Conservation (phyloP, 2,888 invertebrate species). For the Eurytoma californica region DNA sequence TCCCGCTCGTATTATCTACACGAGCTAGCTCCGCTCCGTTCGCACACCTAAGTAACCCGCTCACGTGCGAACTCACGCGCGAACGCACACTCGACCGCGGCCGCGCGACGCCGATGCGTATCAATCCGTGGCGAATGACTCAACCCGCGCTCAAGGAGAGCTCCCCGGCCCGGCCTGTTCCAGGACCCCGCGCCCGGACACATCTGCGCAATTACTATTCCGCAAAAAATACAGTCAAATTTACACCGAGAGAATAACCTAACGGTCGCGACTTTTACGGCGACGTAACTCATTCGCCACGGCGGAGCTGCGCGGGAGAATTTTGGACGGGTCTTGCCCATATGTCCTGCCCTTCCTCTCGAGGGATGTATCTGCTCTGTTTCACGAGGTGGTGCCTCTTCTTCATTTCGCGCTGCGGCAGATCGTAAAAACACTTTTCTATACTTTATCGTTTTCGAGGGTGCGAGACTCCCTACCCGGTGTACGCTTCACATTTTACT, state of each 20-base stretch:
- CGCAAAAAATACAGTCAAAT: conserved; percentile 24
- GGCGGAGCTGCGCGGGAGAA: conserved; percentile 2
- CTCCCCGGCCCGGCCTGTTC: neutral
- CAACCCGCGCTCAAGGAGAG: conserved; percentile 47
- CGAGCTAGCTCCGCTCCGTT: too few species aligned
- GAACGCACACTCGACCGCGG: conserved; percentile 2
- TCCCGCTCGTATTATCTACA: neutral
- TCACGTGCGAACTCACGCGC: neutral
- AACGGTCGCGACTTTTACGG: neutral
- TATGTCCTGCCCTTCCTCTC: neutral
- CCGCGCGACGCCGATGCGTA: conserved; percentile 58
- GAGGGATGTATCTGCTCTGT: too few species aligned
- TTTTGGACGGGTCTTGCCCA: neutral
- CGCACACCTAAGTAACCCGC: neutral
- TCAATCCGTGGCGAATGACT: conserved; percentile 63
- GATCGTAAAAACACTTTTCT: conserved; percentile 19
- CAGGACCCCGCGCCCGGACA: neutral
- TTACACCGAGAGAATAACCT: neutral
- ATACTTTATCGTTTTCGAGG: conserved; percentile 17
- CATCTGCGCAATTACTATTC: conserved; percentile 13
- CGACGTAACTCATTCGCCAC: too few species aligned
- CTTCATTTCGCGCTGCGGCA: neutral
- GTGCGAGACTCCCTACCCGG: neutral
- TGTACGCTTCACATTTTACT: too few species aligned
- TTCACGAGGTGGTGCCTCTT: too few species aligned